A percentile compares a stretch with the other conserved stretches of the same genome.
These are phyloP conservation scores for Bimastos eiseni DNA, from an alignment of 2,888 invertebrate genomes.

Conservation along the genomic window DNA sequence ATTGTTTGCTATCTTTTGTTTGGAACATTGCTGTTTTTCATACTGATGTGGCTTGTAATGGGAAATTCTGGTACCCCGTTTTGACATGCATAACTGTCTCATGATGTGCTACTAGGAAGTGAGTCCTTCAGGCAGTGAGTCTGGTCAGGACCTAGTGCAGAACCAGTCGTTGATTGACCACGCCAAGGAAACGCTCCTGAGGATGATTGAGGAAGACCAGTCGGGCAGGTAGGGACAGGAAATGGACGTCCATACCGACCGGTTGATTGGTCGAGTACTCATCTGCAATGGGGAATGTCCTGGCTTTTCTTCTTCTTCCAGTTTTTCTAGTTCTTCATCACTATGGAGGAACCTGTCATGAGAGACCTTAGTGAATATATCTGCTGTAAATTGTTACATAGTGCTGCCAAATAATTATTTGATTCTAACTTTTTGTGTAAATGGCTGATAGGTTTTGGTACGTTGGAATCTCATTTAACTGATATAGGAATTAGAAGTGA, in stretches of 20 bases:
- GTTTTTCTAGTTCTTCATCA: too few species aligned
- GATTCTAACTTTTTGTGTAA: too few species aligned
- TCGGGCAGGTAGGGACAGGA: constrained; percentile 7
- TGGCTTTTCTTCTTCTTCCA: not conserved
- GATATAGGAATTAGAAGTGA: too few species aligned
- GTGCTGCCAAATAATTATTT: too few species aligned
- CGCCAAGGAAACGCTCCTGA: not conserved
- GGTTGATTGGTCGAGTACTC: not conserved
- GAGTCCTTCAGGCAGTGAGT: constrained; percentile 1
- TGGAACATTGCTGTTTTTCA: not conserved
- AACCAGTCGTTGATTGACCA: constrained; percentile 10
- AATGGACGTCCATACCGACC: not conserved
- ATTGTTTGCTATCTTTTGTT: not conserved
- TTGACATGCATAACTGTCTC: constrained; percentile 13
- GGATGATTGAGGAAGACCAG: constrained; percentile 10
- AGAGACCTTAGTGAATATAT: too few species aligned
- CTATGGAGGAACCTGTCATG: too few species aligned
- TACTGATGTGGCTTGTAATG: not conserved
- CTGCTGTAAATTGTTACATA: too few species aligned
- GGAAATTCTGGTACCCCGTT: not conserved
- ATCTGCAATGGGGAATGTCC: not conserved
- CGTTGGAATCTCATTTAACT: too few species aligned
- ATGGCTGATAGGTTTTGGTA: too few species aligned
- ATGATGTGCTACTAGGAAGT: constrained; percentile 8
- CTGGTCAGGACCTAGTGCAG: not conserved